Evolutionary conservation across 30 jellyfish, hydroid and myxozoan genomes (phyloP), one percentile per base, ranked within the genome.

Genomic region (Hydractinia echinata): DNA sequence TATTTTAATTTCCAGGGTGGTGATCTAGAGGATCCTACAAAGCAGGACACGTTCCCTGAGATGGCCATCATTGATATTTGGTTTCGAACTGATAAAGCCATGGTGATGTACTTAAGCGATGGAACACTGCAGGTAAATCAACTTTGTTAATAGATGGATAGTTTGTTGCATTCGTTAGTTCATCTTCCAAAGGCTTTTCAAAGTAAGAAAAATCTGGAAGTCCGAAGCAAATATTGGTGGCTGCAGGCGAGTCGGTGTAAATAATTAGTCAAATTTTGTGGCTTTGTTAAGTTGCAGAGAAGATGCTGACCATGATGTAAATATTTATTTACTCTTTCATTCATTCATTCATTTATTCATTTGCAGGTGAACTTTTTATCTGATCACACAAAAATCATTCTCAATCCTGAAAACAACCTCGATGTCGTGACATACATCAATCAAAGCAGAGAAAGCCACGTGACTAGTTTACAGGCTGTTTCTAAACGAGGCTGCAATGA

Each of bases 1-100:
- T 30, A 30, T 30, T 30, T 30, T 30, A 30, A 18, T 53, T 61
- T 10, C 48, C 77, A 91, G 97, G 97, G 97, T 8, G 97, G 97
- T 56, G 97, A 91, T 86, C 83, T 91, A 62, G 77, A 67, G 9
- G 94, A 85, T 71, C 78, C 82, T 18, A 76, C 91, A 4, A 83
- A 86, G 19, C 54, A 76, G n/a, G 97, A 91, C 49, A 55, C 60
- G 0, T 81, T 79, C 56, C 64, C 97, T 19, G 97, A 91, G 64
- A 77, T 91, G 76, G 92, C 97, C 16, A 87, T 91, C 76, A 91
- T 91, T 56, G 97, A 91, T 91, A 91, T 94, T 83, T 91, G 97
- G 97, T 91, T 91, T 82, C 77, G 97, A 67, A 91, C 97, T 10
- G 97, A 91, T 61, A 91, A 91, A 73, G 97, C 97, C 7, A 91